Base-by-base conservation (phyloP, 2,888 invertebrate genomes). In the Augiades crinisus region DNA sequence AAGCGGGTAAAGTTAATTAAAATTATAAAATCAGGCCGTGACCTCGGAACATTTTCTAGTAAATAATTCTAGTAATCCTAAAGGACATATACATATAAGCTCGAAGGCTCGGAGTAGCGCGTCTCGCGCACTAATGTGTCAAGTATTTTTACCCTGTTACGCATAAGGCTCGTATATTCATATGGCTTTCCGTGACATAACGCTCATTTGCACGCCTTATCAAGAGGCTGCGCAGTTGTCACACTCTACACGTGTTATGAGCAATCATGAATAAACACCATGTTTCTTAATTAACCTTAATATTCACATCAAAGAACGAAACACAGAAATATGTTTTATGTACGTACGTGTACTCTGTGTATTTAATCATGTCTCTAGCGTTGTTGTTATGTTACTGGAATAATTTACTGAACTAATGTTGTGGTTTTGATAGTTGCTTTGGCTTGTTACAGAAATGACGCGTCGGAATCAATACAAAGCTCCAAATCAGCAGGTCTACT, bases 381-480 rank as follows among this genome's bases (percentile, higher is more conserved):
- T 14, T 1, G 8, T 14, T 24, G 14, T 24, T 14, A 40, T 14
- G 8, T 22, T 2, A 16, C n/a, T 2, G 16, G 13, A 27, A 16
- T 1, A 40, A n/a, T n/a, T n/a, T n/a, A n/a, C n/a, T n/a, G n/a
- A n/a, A n/a, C n/a, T n/a, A 21, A 10, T 4, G 13, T 10, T 1
- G n/a, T 43, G n/a, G n/a, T 22, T 31, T 51, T 30, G 19, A 17
- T 1, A 12, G 10, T 21, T 54, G 5, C n/a, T 30, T 60, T 58
- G 51, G 57, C 49, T 78, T 75, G 64, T 75, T 81, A 56, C 74
- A 82, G 87, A 80, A 81, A 71, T 34, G 84, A 86, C 53, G 81
- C 78, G 2, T 81, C 89, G 6, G 92, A 92, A 47, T 90, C 92
- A 14, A 84, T 88, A 24, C 90, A 91, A 31, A 91, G 90, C 61